Evolutionary conservation across 2,113 vertebrate genomes (phyloP), one percentile per base, ranked within the genome.

Genomic region (Tenebrosternarchus preto): DNA sequence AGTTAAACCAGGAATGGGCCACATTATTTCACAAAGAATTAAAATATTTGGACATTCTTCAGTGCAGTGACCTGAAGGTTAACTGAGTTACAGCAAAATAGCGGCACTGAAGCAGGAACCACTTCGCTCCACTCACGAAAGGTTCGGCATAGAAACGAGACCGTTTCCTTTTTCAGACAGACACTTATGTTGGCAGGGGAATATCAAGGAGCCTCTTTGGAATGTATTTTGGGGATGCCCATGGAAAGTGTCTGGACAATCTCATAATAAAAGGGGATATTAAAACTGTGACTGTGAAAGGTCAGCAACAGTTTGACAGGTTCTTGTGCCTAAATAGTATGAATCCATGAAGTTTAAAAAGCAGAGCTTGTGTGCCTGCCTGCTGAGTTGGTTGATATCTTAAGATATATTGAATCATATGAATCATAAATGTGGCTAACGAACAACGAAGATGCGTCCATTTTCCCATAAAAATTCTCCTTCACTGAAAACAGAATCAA

Each of bases 181-280:
- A 55, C 19, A 50, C 55, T 70, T 73, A 66, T 55, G 63, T 22
- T 73, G 63, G 69, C 77, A n/a, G 57, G 64, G 39, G 43, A 46
- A 50, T 75, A 60, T 70, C 63, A 46, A 59, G 72, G 31, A 81
- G 12, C 53, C 55, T 69, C 53, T 68, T 7, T 67, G 63, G 29
- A 75, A 78, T 78, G 80, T 68, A 20, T 77, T 85, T 15, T 61
- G 25, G 31, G 55, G 70, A 73, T 82, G 81, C 84, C 80, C 80
- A 33, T 73, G 84, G 84, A 82, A 82, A 85, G 57, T 72, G 17
- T 80, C 73, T 85, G 84, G 55, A 69, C n/a, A 80, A 64, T 50
- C 70, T 85, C 84, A 82, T 20, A 73, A 50, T 74, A 78, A 36
- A 55, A 25, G 53, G 60, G 73, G 77, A 82, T 73, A 77, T 31